Evolutionary conservation across 2,888 invertebrate genomes (phyloP), one percentile per base, ranked within the genome.

Genomic region (Campoplex nolae): DNA sequence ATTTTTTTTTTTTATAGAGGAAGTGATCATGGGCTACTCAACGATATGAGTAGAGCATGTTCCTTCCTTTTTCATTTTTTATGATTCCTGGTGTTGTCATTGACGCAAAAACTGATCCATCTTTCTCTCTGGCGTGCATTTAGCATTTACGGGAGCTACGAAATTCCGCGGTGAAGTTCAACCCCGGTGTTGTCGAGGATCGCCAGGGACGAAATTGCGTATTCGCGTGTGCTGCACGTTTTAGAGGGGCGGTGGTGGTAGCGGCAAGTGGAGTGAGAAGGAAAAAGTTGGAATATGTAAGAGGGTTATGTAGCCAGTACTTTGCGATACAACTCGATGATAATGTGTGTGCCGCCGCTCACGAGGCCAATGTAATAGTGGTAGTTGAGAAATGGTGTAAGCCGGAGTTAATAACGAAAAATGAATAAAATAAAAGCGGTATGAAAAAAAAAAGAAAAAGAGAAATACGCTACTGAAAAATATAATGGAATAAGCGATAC

Each of bases 201-300:
- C 70, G 80, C n/a, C 56, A 45, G 78, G 78, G 65, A 79, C 73
- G 85, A 83, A 88, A 89, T 89, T 83, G 85, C 85, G 78, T 85
- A 84, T 86, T 86, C 83, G 88, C 84, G 84, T 87, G 86, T 54
- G 75, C 23, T 71, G 70, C 54, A 84, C 70, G 70, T 82, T 84
- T 58, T 56, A 13, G 42, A 65, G 8, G 28, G 23, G 68, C 51
- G 54, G n/a, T n/a, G 35, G 73, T 13, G 16, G 58, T 23, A 42
- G 51, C 56, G 58, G 56, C 8, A 11, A 78, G 77, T 73, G 32
- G 42, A 67, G 9, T 18, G 62, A 16, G 16, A 48, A 76, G 51
- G 68, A 70, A 71, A 83, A 79, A 42, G 42, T 48, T 70, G 54
- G 65, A 85, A 78, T 78, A 81, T 75, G 79, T 76, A 75, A 83